Evolutionary conservation across 2,797 vertebrate genomes (phyloP), one percentile per base, ranked within the genome.

Genomic region (Calcarius lapponicus): DNA sequence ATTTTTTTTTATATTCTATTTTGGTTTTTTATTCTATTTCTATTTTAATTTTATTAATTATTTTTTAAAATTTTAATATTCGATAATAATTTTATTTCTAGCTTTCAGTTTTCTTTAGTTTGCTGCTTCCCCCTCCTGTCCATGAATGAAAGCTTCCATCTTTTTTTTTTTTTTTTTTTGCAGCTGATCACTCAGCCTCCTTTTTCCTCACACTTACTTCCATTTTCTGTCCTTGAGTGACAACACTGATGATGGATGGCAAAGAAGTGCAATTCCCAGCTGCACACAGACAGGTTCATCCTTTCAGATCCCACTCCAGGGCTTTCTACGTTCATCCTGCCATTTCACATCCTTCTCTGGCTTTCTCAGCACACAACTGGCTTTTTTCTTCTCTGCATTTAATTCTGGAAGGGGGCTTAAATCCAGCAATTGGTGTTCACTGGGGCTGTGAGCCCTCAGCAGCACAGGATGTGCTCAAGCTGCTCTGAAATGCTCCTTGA

Each of bases 321-420:
- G 54, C 26, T 88, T 91, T 32, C 51, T 25, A 20, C 60, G 43
- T 8, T 34, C 13, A 1, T 88, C 34, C 43, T 75, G 65, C 31
- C 45, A 51, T 69, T 95, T 91, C 66, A 64, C 76, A 71, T 34
- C 64, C 70, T 82, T 74, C 80, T 36, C 79, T 80, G n/a, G 29
- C 13, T 64, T 90, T 80, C 65, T 85, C 2, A 3, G 2, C 11
- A 20, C 54, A 29, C 56, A 60, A 67, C 10, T 75, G 36, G 54
- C 29, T 82, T 66, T 36, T 94, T 95, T 71, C 54, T 89, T 90
- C 57, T n/a, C 62, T 80, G 60, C 48, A 70, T 28, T 91, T 88
- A 72, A 31, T 38, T 25, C 72, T 38, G 42, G 38, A 40, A 72
- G 14, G 57, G 60, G 16, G 31, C 22, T 90, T 61, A 61, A 71